A percentile compares a stretch with the other conserved stretches of the same genome.
These are phyloP conservation scores for Meliscaeva auricollis DNA, from an alignment of 2,888 invertebrate genomes.

Conservation along the genomic window DNA sequence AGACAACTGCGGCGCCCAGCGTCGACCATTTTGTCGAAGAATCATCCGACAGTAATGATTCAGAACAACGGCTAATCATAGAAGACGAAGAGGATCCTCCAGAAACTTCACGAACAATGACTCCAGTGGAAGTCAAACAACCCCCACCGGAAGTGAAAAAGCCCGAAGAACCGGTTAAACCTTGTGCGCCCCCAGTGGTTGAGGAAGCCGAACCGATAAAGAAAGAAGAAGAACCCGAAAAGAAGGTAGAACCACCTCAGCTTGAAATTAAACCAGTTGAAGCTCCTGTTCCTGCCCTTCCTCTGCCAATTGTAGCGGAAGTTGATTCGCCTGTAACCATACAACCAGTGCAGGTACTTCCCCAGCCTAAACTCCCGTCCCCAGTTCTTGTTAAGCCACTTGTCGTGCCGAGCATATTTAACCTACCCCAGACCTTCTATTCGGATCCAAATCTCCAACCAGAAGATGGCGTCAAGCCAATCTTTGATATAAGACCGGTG, in stretches of 20 bases:
- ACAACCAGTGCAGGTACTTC: conserved; percentile 75
- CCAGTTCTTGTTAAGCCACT: conserved; percentile 65
- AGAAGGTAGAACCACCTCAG: conserved; percentile 43
- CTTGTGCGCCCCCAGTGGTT: not conserved
- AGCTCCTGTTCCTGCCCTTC: not conserved
- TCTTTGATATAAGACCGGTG: conserved; percentile 75
- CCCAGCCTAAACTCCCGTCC: conserved; percentile 57
- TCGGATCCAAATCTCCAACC: conserved; percentile 77
- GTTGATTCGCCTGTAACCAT: conserved; percentile 75
- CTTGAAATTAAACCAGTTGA: conserved; percentile 13
- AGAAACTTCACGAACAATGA: not conserved
- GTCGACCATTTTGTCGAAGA: conserved; percentile 85
- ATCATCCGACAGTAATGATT: conserved; percentile 88
- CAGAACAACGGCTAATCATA: conserved; percentile 87
- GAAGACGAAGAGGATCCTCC: conserved; percentile 84
- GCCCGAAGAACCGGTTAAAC: conserved; percentile 76
- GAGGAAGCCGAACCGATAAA: conserved; percentile 56
- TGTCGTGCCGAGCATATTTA: conserved; percentile 71
- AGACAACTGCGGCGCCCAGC: conserved; percentile 77
- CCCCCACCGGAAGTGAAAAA: conserved; percentile 79
- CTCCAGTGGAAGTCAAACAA: conserved; percentile 80
- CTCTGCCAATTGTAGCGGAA: not conserved
- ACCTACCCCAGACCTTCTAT: conserved; percentile 76
- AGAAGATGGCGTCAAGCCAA: conserved; percentile 79
- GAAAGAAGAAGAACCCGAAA: conserved; percentile 19